Percentiles rank a stretch among this genome's conserved stretches.
Evolutionary conservation across 92 coral and sea anemone species (phyloP).

Genomic region (Virgularia gustaviana): DNA sequence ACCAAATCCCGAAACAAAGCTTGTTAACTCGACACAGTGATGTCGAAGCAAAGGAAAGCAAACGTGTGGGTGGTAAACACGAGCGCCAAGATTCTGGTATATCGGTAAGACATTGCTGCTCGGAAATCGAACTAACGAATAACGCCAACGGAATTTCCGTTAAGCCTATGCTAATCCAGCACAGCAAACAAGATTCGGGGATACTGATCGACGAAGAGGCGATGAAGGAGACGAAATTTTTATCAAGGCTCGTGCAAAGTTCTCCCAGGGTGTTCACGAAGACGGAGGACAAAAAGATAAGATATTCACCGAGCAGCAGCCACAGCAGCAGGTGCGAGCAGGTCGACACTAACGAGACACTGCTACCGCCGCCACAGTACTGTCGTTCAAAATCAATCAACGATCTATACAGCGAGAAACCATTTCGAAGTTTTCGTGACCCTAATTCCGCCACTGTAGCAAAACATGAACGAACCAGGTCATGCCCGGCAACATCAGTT

Average conservation of each 20-base stretch:
- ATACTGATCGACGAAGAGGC: slow-evolving; percentile 32
- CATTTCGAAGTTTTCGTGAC: too few species aligned
- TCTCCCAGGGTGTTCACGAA: slow-evolving; percentile 8
- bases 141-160: not conserved
- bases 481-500: slow-evolving; percentile 1
- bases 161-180: slow-evolving; percentile 20
- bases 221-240: slow-evolving; percentile 16
- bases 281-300: not conserved
- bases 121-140: not conserved
- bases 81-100: slow-evolving; percentile 36
- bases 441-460: not conserved
- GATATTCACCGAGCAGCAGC: not conserved
- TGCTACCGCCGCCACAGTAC: not conserved
- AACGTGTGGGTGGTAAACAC: slow-evolving; percentile 2
- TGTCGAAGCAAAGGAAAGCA: not conserved
- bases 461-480: slow-evolving; percentile 8
- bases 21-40: too few species aligned
- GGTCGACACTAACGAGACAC: slow-evolving; percentile 7
- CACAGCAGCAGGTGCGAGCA: not conserved
- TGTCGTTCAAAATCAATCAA: not conserved
- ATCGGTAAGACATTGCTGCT: slow-evolving; percentile 5
- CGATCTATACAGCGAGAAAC: too few species aligned
- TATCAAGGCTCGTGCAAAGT: slow-evolving; percentile 25
- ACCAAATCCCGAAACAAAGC: not conserved
- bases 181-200: slow-evolving; percentile 31